Evolutionary conservation across 2,888 invertebrate genomes (phyloP).

Genomic region (Lasiommata megera): DNA sequence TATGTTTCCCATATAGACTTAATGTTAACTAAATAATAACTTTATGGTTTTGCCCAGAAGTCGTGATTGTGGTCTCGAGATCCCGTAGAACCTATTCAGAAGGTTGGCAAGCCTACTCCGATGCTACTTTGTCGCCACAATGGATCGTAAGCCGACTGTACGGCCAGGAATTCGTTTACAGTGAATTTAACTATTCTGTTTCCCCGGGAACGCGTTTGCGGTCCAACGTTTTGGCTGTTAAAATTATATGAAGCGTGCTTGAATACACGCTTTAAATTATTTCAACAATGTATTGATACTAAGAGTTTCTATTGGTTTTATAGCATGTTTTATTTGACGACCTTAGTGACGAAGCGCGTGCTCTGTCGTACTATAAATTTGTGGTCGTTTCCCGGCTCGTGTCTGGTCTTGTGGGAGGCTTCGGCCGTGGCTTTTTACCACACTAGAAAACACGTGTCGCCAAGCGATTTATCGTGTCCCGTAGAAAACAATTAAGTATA

Average conservation of each 20-base stretch:
- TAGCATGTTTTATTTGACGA: background rate
- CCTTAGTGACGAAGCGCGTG: too few relatives aligned
- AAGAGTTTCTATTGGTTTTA: background rate
- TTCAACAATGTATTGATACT: slow-evolving; percentile 7
- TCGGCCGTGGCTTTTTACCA: too few relatives aligned
- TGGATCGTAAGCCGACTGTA: slow-evolving; percentile 57
- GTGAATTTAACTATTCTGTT: slow-evolving; percentile 67
- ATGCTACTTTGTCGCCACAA: slow-evolving; percentile 58
- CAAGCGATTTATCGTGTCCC: too few relatives aligned
- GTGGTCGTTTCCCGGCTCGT: too few relatives aligned
- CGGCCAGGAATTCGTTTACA: slow-evolving; percentile 52
- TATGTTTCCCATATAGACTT: too few relatives aligned
- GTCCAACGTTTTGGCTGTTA: slow-evolving; percentile 32
- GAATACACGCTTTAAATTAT: slow-evolving; percentile 22
- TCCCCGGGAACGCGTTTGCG: slow-evolving; percentile 41
- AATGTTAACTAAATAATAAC: too few relatives aligned
- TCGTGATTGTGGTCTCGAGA: background rate
- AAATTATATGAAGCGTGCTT: slow-evolving; percentile 15
- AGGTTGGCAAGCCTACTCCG: slow-evolving; percentile 28
- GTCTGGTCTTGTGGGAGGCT: too few relatives aligned
- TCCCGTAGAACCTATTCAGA: slow-evolving; percentile 6
- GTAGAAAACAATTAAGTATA: too few relatives aligned
- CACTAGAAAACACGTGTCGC: too few relatives aligned
- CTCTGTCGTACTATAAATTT: too few relatives aligned
- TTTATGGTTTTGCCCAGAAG: background rate